A percentile compares a stretch with the other conserved stretches of the same genome.
Evolutionary conservation across 2,888 invertebrate species (phyloP).

Genomic region (Epistrophe grossulariae): DNA sequence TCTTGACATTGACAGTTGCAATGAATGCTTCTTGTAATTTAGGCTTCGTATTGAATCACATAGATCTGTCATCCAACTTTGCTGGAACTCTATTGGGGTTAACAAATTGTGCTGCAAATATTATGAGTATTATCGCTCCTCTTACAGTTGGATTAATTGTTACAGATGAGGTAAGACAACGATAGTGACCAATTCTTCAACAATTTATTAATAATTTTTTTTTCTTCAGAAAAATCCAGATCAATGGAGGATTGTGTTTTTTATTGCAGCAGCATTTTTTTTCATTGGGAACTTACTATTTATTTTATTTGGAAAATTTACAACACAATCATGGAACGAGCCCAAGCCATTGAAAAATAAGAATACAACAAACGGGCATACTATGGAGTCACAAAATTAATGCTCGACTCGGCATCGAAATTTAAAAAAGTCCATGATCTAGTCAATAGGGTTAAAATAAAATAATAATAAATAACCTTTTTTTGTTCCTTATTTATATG

Average conservation of each 20-base stretch:
- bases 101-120: slow-evolving; percentile 90
- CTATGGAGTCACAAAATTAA: slow-evolving; percentile 32
- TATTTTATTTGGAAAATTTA: slow-evolving; percentile 86
- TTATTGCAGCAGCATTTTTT: slow-evolving; percentile 87
- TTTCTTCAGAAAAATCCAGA: slow-evolving; percentile 85
- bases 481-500: too few species aligned
- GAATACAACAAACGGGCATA: not conserved
- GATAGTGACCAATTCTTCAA: slow-evolving; percentile 86
- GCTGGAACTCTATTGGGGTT: slow-evolving; percentile 93
- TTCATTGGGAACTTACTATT: slow-evolving; percentile 88
- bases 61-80: slow-evolving; percentile 93
- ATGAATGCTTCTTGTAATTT: slow-evolving; percentile 90
- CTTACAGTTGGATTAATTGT: slow-evolving; percentile 89
- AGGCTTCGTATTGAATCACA: slow-evolving; percentile 92
- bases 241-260: slow-evolving; percentile 89
- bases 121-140: slow-evolving; percentile 92
- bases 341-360: not conserved
- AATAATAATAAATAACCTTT: too few species aligned
- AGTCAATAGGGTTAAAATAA: not conserved
- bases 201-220: slow-evolving; percentile 55
- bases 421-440: slow-evolving; percentile 12
- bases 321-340: slow-evolving; percentile 87
- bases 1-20: slow-evolving; percentile 90
- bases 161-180: slow-evolving; percentile 86
- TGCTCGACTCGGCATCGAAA: too few species aligned